These are phyloP conservation scores for Dysdera silvatica DNA, from an alignment of 1,140 invertebrate genomes.

Conservation along the genomic window DNA sequence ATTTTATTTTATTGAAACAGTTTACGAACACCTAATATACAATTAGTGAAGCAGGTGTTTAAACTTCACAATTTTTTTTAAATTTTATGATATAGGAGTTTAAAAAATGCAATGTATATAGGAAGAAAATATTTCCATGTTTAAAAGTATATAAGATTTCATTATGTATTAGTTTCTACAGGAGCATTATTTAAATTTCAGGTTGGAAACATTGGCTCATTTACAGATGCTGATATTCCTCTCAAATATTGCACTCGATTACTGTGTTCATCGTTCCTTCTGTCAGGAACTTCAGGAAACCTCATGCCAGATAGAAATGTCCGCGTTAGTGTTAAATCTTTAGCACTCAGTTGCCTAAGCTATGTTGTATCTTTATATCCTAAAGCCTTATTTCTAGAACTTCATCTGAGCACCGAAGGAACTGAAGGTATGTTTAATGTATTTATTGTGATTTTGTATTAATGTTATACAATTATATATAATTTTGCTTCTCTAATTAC, in stretches of 20 bases:
- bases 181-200: slow-evolving; percentile 18
- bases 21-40: too few species aligned
- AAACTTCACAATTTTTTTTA: too few species aligned
- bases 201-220: slow-evolving; percentile 53
- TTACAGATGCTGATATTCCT: slow-evolving; percentile 57
- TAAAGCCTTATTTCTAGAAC: slow-evolving; percentile 54
- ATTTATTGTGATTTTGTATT: too few species aligned
- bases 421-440: too few species aligned
- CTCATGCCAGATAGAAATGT: slow-evolving; percentile 59
- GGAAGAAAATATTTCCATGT: not conserved
- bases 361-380: slow-evolving; percentile 62
- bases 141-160: not conserved
- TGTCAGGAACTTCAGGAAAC: slow-evolving; percentile 55
- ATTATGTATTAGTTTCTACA: too few species aligned
- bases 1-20: too few species aligned
- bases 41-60: too few species aligned
- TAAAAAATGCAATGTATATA: not conserved
- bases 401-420: slow-evolving; percentile 37
- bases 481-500: not conserved
- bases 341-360: slow-evolving; percentile 65
- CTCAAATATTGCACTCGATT: slow-evolving; percentile 66
- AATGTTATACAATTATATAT: not conserved
- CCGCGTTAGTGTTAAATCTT: slow-evolving; percentile 73
- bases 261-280: slow-evolving; percentile 63
- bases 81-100: not conserved